phyloP scores from a whole-genome alignment of 1,140 invertebrate genomes.

The Macrobrachium rosenbergii region DNA sequence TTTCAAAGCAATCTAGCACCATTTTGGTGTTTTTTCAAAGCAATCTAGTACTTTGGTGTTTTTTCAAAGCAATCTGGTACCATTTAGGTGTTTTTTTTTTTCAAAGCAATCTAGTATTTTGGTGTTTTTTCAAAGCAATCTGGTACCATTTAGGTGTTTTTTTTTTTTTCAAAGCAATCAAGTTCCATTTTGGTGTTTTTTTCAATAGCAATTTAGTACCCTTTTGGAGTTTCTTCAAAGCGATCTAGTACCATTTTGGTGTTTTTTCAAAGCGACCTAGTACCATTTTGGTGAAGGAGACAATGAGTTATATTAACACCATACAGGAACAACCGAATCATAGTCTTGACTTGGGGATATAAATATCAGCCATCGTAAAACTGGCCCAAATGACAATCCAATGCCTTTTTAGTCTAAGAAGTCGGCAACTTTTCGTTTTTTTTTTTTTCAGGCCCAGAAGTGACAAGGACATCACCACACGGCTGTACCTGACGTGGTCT shows the following conservation, averaged over 20 bases:
- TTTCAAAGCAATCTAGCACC: too few species aligned
- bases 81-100: not conserved
- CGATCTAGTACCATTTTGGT: not conserved
- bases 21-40: too few species aligned
- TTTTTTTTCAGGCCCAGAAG: not conserved
- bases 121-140: not conserved
- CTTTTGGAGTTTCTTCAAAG: not conserved
- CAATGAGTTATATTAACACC: too few species aligned
- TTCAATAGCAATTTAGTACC: not conserved
- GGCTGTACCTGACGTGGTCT: slow-evolving; percentile 30
- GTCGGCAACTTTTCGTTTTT: too few species aligned
- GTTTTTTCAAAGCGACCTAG: not conserved
- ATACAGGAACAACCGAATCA: too few species aligned
- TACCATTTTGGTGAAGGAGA: not conserved
- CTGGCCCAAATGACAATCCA: too few species aligned
- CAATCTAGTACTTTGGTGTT: too few species aligned
- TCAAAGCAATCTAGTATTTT: too few species aligned
- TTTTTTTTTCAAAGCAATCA: not conserved
- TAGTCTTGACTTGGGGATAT: too few species aligned
- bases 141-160: not conserved
- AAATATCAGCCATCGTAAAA: too few species aligned
- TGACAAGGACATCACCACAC: not conserved
- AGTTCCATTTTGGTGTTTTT: not conserved
- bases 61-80: not conserved
- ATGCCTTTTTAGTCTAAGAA: too few species aligned